A percentile compares a stretch with the other conserved stretches of the same genome.
Conservation (phyloP, 2,113 vertebrate species). For the Psettodes erumei region DNA sequence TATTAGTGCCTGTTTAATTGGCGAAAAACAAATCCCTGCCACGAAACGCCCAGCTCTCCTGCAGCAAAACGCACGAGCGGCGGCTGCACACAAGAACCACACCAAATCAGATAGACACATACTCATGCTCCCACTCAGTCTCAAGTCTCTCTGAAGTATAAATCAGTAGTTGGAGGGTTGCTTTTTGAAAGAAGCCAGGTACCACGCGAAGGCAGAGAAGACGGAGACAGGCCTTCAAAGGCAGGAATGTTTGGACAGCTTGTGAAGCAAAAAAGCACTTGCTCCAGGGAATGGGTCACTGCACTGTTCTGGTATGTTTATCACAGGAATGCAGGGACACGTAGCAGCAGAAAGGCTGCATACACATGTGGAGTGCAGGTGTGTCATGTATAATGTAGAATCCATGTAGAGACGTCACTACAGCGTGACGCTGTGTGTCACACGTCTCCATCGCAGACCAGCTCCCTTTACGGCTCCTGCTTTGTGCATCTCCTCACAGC, state of each 20-base stretch:
- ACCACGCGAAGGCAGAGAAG: constrained; percentile 24
- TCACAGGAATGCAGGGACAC: constrained; percentile 20
- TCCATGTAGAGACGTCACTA: constrained; percentile 29
- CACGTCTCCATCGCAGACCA: too few relatives aligned
- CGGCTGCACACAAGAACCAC: constrained; percentile 25
- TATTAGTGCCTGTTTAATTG: constrained; percentile 63
- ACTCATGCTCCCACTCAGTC: constrained; percentile 38
- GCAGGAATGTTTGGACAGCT: constrained; percentile 58
- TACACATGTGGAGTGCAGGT: constrained; percentile 31
- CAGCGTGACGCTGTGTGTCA: constrained; percentile 38
- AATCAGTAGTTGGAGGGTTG: constrained; percentile 47
- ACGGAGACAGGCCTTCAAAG: constrained; percentile 43
- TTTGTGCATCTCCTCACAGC: constrained; percentile 30
- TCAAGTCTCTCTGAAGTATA: constrained; percentile 50
- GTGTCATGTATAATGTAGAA: constrained; percentile 56
- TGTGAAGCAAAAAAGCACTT: constrained; percentile 34
- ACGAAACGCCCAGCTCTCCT: constrained; percentile 29
- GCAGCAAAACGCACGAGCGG: constrained; percentile 4
- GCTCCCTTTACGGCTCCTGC: constrained; percentile 24
- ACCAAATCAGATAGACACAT: constrained; percentile 14
- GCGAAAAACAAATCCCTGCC: constrained; percentile 45
- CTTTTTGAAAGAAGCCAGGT: constrained; percentile 58
- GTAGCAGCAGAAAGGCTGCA: constrained; percentile 11
- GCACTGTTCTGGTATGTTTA: constrained; percentile 22
- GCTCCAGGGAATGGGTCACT: constrained; percentile 48